Base-by-base conservation (phyloP, 1,140 invertebrate genomes). In the Hylyphantes graminicola region DNA sequence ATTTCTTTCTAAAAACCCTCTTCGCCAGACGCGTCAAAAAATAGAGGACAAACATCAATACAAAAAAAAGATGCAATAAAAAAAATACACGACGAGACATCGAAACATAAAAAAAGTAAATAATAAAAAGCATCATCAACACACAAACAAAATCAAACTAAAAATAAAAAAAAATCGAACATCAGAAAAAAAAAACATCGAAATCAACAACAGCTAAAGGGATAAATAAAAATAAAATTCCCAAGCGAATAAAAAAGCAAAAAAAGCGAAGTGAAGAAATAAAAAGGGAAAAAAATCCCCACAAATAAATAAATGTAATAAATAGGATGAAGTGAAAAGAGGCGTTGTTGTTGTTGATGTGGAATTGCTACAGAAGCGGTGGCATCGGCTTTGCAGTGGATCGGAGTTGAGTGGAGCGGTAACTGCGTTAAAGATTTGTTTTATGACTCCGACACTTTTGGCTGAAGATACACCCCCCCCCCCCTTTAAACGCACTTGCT, bases 221-320 rank as follows among this genome's bases (percentile, higher is more conserved):
- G 55, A 64, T 61, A 50, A 63, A 64, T 19, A 63, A 76, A 76
- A 78, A 48, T 55, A 78, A 61, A 61, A 61, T 15, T 61, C 35
- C 57, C 57, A 3, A 12, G 57, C 12, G 57, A 61, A 61, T 61
- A 61, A 61, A 17, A 17, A 61, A 17, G 6, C 55, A 15, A 59
- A 59, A 59, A 59, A 59, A 59, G 55, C 9, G 35, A 35, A 35
- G 35, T 35, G 35, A 35, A 35, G 35, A 35, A 35, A 5, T 35
- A 35, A 35, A 35, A 35, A 35, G 57, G 57, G 12, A 5, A 35
- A 35, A 35, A 35, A 35, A 35, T 35, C 35, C 35, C 80, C 80
- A 75, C 80, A 83, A 83, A 83, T 83, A 81, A 81, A 81, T 81
- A 83, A 83, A 83, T 83, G 80, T 83, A 83, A 83, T 83, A 83